These are phyloP conservation scores for Elanus axillaris DNA, from an alignment of 2,113 vertebrate species.

Conservation along the genomic window DNA sequence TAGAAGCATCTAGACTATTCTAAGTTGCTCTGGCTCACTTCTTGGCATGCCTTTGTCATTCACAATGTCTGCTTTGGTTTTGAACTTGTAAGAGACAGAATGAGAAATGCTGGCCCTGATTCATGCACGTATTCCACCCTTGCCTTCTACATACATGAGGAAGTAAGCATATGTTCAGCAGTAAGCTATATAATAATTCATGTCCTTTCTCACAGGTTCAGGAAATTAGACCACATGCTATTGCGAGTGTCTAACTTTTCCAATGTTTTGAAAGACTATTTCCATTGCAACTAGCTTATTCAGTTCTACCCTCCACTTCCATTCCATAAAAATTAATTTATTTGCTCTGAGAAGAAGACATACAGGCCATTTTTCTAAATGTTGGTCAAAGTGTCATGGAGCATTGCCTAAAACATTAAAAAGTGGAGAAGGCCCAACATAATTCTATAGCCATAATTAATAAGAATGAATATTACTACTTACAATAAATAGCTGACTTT, in stretches of 20 bases:
- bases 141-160: neutral
- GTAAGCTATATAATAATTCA: conserved; percentile 26
- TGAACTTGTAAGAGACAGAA: neutral
- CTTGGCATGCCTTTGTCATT: neutral
- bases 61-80: neutral
- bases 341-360: conserved; percentile 34
- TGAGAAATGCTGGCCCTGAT: neutral
- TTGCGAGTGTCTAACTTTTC: conserved; percentile 43
- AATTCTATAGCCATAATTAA: neutral
- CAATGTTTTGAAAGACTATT: conserved; percentile 49
- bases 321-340: conserved; percentile 54
- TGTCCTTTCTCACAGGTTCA: conserved; percentile 32
- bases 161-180: neutral
- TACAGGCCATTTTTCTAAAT: neutral
- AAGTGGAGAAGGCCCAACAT: neutral
- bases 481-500: neutral
- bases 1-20: neutral
- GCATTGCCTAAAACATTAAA: conserved; percentile 24
- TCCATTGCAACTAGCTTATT: conserved; percentile 49
- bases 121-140: neutral
- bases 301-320: neutral
- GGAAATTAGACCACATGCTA: conserved; percentile 61
- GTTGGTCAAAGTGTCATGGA: neutral
- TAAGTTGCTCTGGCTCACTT: neutral
- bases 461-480: neutral